A percentile compares a stretch with the other conserved stretches of the same genome.
Conservation (phyloP, 1,140 invertebrate genomes). For the Heliothis subflexa region DNA sequence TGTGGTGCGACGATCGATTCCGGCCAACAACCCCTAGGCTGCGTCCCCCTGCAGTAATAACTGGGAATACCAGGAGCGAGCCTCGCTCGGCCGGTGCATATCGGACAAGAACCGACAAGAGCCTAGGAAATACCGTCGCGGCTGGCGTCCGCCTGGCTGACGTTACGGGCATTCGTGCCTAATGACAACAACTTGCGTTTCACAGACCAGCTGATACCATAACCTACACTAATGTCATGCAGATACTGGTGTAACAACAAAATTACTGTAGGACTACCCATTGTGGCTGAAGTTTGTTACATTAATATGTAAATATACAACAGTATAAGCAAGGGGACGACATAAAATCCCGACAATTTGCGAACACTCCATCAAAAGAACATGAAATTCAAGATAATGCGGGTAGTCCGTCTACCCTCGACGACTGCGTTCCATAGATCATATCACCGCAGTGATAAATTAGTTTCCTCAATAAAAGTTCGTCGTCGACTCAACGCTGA, state of each 20-base stretch:
- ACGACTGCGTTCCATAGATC: constrained; percentile 61
- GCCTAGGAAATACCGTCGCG: constrained; percentile 71
- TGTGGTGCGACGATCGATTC: constrained; percentile 75
- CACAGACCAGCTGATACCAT: not conserved
- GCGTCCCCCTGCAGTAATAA: constrained; percentile 79
- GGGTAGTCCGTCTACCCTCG: constrained; percentile 47
- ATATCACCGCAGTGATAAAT: constrained; percentile 67
- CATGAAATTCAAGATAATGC: constrained; percentile 53
- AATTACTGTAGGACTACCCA: not conserved
- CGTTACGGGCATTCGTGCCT: constrained; percentile 12
- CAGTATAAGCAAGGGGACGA: constrained; percentile 18
- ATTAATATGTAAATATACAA: constrained; percentile 16
- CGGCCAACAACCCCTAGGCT: constrained; percentile 80
- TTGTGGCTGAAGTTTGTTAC: not conserved
- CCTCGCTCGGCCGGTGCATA: constrained; percentile 63
- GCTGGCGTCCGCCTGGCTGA: constrained; percentile 66
- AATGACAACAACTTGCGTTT: not conserved
- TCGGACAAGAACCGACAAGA: constrained; percentile 53
- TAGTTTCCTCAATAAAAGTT: constrained; percentile 62
- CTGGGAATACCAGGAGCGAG: constrained; percentile 81
- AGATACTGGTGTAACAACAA: not conserved
- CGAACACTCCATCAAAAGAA: constrained; percentile 53
- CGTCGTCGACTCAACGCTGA: constrained; percentile 36
- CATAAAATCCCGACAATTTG: constrained; percentile 48
- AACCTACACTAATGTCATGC: constrained; percentile 4